Conservation (phyloP, 2,113 vertebrate genomes). For the Ceyx melanurus region DNA sequence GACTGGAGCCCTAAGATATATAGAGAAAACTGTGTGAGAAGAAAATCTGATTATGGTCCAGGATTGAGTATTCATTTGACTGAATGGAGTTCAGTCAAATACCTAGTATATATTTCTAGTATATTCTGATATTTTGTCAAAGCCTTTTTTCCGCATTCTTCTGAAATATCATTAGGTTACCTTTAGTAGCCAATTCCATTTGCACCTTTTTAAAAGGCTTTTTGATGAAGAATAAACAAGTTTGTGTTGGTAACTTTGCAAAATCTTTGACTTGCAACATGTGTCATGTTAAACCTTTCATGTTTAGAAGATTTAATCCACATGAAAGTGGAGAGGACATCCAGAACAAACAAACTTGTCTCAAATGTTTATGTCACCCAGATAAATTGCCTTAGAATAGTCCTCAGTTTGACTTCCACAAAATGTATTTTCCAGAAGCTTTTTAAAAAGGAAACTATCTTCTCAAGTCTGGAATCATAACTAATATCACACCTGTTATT, state of each 20-base stretch:
- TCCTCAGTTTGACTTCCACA: neutral
- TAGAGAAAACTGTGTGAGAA: neutral
- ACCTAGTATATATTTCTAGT: neutral
- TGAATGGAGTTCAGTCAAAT: neutral
- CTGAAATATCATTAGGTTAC: neutral
- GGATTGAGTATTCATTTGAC: neutral
- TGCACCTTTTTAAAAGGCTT: neutral
- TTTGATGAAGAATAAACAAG: neutral
- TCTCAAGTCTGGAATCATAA: neutral
- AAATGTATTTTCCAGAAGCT: neutral
- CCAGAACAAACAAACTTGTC: neutral
- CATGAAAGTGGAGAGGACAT: neutral
- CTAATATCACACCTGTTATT: neutral
- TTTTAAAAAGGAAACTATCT: neutral
- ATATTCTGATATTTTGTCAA: neutral
- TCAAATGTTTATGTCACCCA: neutral
- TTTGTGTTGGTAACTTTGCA: neutral
- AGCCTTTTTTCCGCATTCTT: neutral
- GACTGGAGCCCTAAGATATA: neutral
- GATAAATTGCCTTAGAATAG: neutral
- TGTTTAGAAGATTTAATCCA: neutral
- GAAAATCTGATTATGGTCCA: neutral
- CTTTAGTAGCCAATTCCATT: neutral
- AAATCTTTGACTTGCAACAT: neutral
- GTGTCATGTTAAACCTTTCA: fast-evolving